Evolutionary conservation across 2,113 vertebrate species (phyloP).

Genomic region (Tragelaphus imberbis): DNA sequence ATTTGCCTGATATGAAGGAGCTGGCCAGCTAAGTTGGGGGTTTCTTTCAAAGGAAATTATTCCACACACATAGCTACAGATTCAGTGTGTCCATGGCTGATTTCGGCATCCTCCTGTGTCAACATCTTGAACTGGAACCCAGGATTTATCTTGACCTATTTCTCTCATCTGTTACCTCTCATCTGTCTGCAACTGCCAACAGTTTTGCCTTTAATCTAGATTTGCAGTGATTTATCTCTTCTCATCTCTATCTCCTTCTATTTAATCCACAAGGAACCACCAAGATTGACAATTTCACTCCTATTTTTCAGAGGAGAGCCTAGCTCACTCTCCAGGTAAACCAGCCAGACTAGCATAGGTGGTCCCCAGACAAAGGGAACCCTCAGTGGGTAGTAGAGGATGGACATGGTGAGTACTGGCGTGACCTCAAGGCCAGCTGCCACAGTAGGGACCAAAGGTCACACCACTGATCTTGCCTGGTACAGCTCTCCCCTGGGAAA

Average conservation of each 20-base stretch:
- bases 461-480: not conserved
- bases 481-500: not conserved
- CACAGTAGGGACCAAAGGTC: not conserved
- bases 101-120: not conserved
- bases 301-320: not conserved
- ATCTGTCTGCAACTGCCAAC: not conserved
- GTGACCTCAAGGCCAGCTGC: not conserved
- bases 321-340: not conserved
- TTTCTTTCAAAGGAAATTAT: not conserved
- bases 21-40: not conserved
- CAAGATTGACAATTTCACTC: not conserved
- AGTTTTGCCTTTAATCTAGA: not conserved
- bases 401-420: not conserved
- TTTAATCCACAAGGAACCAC: not conserved
- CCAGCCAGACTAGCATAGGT: not conserved
- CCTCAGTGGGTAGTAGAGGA: not conserved
- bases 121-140: not conserved
- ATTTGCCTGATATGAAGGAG: not conserved
- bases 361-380: not conserved
- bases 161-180: not conserved
- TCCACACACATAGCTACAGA: not conserved
- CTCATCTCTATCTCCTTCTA: not conserved
- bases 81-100: not conserved
- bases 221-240: not conserved
- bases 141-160: not conserved